Evolutionary conservation across 2,113 vertebrate genomes (phyloP).

Genomic region (Dolichotis patagonum): DNA sequence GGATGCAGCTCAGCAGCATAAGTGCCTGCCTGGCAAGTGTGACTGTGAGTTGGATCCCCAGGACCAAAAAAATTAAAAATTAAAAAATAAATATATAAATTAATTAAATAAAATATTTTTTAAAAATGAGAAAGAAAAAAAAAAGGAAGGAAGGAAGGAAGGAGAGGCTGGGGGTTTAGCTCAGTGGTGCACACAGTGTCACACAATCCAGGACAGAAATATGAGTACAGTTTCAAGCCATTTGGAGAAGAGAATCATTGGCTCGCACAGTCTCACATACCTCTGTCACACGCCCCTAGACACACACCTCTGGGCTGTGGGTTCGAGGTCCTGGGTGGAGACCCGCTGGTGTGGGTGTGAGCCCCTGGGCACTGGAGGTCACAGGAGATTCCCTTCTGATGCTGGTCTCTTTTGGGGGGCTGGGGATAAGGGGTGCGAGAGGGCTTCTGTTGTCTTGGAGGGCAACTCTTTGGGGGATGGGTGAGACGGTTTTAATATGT

Average conservation of each 20-base stretch:
- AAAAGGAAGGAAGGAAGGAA: no score
- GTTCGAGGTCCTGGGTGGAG: neutral
- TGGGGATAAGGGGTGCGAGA: neutral
- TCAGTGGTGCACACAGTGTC: neutral
- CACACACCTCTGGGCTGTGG: neutral
- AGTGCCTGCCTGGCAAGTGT: no score
- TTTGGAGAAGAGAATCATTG: conserved; percentile 12
- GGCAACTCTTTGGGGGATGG: neutral
- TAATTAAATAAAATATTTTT: no score
- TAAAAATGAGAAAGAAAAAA: neutral
- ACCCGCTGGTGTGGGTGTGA: neutral
- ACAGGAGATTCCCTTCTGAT: neutral
- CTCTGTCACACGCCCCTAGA: neutral
- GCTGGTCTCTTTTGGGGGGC: neutral
- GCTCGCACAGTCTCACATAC: neutral
- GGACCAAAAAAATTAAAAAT: no score
- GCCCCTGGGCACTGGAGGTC: no score
- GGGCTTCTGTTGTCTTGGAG: neutral
- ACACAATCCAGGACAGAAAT: neutral
- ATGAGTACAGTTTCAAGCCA: neutral
- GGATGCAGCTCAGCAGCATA: no score
- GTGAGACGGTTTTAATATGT: neutral
- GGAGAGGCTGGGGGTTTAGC: no score
- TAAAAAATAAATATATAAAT: no score
- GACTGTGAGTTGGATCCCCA: no score